A percentile compares a stretch with the other conserved stretches of the same genome.
These are phyloP conservation scores for Atherinosoma microstoma DNA, from an alignment of 2,797 vertebrate genomes.

Conservation along the genomic window DNA sequence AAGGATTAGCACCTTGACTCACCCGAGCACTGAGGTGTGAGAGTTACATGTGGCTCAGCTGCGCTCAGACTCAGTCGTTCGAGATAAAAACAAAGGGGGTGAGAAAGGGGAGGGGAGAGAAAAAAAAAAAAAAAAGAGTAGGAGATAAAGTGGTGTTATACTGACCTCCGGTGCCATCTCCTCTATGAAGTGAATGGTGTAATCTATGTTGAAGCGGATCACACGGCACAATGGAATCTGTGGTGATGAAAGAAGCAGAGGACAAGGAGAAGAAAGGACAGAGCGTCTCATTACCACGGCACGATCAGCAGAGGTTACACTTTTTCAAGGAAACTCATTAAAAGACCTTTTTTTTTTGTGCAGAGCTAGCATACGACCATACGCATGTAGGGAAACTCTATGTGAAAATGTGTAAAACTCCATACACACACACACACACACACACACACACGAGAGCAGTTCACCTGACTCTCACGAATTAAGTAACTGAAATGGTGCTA, in stretches of 20 bases:
- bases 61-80: constrained; percentile 50
- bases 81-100: constrained; percentile 71
- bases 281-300: constrained; percentile 64
- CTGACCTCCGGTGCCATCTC: constrained; percentile 99
- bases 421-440: not conserved
- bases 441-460: constrained; percentile 5
- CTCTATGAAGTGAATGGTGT: constrained; percentile 99
- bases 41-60: constrained; percentile 62
- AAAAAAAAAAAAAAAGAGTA: constrained; percentile 26
- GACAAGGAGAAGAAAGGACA: constrained; percentile 48
- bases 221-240: constrained; percentile 98
- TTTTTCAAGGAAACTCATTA: constrained; percentile 77
- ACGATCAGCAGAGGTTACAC: constrained; percentile 71
- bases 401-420: constrained; percentile 7
- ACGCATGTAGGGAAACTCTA: not conserved
- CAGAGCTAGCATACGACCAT: not conserved
- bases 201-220: constrained; percentile 99
- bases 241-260: constrained; percentile 64
- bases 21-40: constrained; percentile 43
- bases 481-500: constrained; percentile 70
- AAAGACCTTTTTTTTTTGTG: constrained; percentile 37
- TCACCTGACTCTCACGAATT: constrained; percentile 50
- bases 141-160: constrained; percentile 64
- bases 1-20: constrained; percentile 71
- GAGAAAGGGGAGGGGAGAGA: constrained; percentile 20